Conservation (phyloP, 2,113 vertebrate species). For the Dolichotis patagonum region DNA sequence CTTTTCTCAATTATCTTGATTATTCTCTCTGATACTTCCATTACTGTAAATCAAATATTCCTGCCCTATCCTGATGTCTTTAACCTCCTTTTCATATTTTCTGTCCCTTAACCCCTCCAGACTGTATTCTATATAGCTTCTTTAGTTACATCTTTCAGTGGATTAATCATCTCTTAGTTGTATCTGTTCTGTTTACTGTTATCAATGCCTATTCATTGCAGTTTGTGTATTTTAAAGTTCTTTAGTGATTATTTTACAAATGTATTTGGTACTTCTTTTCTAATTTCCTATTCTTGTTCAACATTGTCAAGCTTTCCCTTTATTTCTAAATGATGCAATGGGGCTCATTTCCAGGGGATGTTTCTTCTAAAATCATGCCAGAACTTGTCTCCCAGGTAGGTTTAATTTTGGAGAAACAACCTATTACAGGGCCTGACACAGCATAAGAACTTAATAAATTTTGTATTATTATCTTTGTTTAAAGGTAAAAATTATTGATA, state of each 20-base stretch:
- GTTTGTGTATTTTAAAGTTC: not conserved
- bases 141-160: not conserved
- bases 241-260: not conserved
- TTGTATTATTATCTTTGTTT: slow-evolving; percentile 39
- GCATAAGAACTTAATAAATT: not conserved
- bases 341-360: not conserved
- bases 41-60: not conserved
- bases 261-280: not conserved
- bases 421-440: not conserved
- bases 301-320: slow-evolving; percentile 11
- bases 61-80: not conserved
- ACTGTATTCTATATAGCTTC: not conserved
- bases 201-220: slow-evolving; percentile 10
- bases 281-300: not conserved
- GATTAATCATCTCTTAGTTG: not conserved
- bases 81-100: not conserved
- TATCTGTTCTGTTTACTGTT: not conserved
- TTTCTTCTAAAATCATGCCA: not conserved
- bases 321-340: not conserved
- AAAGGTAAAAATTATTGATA: not conserved
- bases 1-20: not conserved
- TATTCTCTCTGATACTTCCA: not conserved
- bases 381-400: not conserved
- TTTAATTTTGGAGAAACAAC: not conserved
- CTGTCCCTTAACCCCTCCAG: not conserved